Percentiles rank a stretch among this genome's conserved stretches.
Evolutionary conservation across 2,113 vertebrate species (phyloP).

Genomic region (Ceuthmochares aereus): DNA sequence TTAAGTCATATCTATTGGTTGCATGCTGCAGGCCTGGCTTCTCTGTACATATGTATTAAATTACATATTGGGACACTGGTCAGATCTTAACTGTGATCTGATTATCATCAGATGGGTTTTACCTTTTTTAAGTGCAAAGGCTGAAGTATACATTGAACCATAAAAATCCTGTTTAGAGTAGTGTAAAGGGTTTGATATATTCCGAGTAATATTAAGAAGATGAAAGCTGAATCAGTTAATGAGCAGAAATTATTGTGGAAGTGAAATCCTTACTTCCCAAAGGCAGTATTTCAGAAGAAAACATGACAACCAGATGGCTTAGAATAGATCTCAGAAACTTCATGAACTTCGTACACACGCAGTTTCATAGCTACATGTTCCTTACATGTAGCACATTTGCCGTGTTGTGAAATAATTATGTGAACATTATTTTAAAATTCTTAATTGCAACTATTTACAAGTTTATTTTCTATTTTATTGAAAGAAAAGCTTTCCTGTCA

Average conservation of each 20-base stretch:
- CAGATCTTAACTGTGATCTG: background rate
- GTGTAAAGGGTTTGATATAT: background rate
- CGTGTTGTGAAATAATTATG: background rate
- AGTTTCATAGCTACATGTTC: background rate
- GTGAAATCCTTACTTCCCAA: background rate
- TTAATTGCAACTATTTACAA: background rate
- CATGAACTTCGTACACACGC: background rate
- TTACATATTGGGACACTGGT: background rate
- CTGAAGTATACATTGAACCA: background rate
- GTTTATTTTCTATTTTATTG: background rate
- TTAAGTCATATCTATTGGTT: background rate
- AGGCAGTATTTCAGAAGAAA: background rate
- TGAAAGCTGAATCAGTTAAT: background rate
- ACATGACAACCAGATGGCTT: background rate
- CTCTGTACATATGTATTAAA: constrained; percentile 18
- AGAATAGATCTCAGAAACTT: background rate
- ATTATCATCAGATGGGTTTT: constrained; percentile 9
- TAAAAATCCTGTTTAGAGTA: background rate
- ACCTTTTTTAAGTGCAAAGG: background rate
- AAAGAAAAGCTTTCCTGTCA: background rate
- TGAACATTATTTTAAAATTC: background rate
- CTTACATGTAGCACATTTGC: background rate
- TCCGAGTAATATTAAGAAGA: background rate
- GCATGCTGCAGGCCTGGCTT: background rate
- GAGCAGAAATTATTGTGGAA: background rate